A percentile compares a stretch with the other conserved stretches of the same genome.
These are phyloP conservation scores for Eutolmus rufibarbis DNA, from an alignment of 2,888 invertebrate species.

Conservation along the genomic window DNA sequence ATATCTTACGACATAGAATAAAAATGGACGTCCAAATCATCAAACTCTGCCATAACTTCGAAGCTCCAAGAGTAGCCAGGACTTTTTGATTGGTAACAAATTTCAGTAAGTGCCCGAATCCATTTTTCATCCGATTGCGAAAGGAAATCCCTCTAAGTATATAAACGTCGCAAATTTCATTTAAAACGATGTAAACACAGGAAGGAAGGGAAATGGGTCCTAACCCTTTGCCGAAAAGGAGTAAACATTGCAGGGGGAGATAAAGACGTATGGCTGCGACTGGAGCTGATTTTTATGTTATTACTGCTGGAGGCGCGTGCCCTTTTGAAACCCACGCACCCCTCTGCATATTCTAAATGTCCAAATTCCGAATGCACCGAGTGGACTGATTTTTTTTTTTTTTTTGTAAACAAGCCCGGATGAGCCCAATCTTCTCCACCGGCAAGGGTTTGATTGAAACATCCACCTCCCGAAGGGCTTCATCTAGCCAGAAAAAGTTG, in stretches of 20 bases:
- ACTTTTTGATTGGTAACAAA: conserved; percentile 17
- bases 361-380: background rate
- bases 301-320: conserved; percentile 47
- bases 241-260: background rate
- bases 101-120: conserved; percentile 20
- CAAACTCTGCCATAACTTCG: background rate
- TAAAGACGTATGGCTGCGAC: background rate
- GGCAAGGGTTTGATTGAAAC: background rate
- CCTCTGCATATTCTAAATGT: background rate
- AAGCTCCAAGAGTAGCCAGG: background rate
- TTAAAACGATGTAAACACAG: conserved; percentile 41
- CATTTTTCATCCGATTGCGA: conserved; percentile 27
- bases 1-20: background rate
- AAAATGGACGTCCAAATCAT: background rate
- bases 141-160: conserved; percentile 37
- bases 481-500: background rate
- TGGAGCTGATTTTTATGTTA: conserved; percentile 28
- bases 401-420: background rate
- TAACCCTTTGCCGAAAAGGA: conserved; percentile 16
- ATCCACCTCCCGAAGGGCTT: background rate
- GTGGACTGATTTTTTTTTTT: background rate
- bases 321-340: conserved; percentile 27
- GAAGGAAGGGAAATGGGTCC: conserved; percentile 3
- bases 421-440: conserved; percentile 22
- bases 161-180: conserved; percentile 44